Base-by-base conservation (phyloP, 2,888 invertebrate genomes). In the Acholoe squamosa region DNA sequence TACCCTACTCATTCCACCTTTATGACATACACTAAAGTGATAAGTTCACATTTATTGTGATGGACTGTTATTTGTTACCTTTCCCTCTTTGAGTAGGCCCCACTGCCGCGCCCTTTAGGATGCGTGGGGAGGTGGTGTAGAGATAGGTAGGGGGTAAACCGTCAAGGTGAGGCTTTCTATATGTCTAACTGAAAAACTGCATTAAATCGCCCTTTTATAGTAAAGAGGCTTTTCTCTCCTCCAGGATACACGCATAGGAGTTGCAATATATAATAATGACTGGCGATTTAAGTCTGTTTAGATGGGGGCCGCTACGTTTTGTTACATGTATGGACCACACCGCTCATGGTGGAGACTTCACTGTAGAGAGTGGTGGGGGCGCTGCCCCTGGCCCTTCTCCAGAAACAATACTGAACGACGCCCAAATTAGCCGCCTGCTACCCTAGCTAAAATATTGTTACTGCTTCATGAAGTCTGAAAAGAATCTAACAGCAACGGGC, bases 401-500 rank as follows among this genome's bases (percentile, higher is more conserved):
- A 86, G 54, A 43, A 80, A 52, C 52, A 52, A 86, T 31, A 86
- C 86, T 86, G 28, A 86, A 86, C 5, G 16, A 54, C 19, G 86
- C 54, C 86, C 86, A 86, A 77, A 86, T 86, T 86, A 54, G 14
- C 14, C 16, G 56, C 34, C 43, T 34, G 84, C 54, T 54, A 31
- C 86, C 19, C 86, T 31, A 54, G 25, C 33, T 52, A n/a, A 54
- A 54, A 86, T 52, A 86, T 86, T 86, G 56, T 86, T 25, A 16
- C 33, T 31, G 86, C 54, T 52, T 86, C 86, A 80, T 80, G 80
- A 80, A 43, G 80, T 80, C 34, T 80, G 80, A 86, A 86, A 86
- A 56, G 86, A 86, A 86, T 86, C 86, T 86, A 86, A 54, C 54
- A 54, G 54, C 86, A 86, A 86, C 86, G 86, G 86, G 52, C 56